These are phyloP conservation scores for Carcina quercana DNA, from an alignment of 2,888 invertebrate species.

Conservation along the genomic window DNA sequence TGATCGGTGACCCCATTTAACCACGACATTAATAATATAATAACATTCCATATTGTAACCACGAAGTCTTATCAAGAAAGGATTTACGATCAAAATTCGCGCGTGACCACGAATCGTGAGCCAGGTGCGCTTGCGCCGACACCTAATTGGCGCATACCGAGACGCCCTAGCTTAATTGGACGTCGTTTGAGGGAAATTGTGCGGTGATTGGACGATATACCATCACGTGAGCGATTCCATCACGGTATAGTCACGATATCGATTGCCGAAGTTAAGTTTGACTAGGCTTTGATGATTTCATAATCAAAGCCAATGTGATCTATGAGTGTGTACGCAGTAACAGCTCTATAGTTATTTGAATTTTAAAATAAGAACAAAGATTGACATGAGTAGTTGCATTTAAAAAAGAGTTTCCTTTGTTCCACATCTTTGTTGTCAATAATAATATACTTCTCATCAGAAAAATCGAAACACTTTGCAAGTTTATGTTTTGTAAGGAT, in stretches of 20 bases:
- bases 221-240: constrained; percentile 28
- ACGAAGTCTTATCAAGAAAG: constrained; percentile 24
- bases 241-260: too few relatives aligned
- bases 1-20: constrained; percentile 8
- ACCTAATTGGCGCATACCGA: constrained; percentile 63
- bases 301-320: neutral
- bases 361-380: too few relatives aligned
- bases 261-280: too few relatives aligned
- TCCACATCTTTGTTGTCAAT: too few relatives aligned
- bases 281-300: too few relatives aligned
- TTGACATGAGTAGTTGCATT: too few relatives aligned
- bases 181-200: constrained; percentile 58
- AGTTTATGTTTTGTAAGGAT: too few relatives aligned
- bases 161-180: constrained; percentile 64
- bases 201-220: constrained; percentile 51
- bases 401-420: too few relatives aligned
- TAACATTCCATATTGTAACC: neutral
- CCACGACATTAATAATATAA: neutral
- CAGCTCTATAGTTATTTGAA: neutral
- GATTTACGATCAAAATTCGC: constrained; percentile 48
- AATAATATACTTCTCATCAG: too few relatives aligned
- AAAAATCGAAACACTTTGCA: too few relatives aligned
- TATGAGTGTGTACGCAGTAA: neutral
- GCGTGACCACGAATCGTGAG: constrained; percentile 61
- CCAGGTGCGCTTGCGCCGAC: constrained; percentile 57